Evolutionary conservation across 1,140 invertebrate genomes (phyloP).

Genomic region (Drosophila bifasciata): DNA sequence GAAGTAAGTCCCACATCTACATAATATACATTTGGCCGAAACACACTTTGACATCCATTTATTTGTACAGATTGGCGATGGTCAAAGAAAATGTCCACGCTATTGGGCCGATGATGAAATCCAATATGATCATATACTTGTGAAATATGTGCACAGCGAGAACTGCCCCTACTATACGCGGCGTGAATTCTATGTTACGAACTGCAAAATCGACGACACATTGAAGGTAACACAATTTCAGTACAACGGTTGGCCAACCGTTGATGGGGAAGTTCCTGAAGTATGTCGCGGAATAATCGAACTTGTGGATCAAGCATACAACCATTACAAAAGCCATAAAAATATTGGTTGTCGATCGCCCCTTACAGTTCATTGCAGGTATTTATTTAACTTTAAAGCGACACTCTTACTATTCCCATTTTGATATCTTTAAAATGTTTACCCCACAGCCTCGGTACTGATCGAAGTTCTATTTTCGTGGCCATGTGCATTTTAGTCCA

Average conservation of each 20-base stretch:
- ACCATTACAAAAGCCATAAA: constrained; percentile 84
- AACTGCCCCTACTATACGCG: constrained; percentile 94
- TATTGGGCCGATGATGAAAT: constrained; percentile 97
- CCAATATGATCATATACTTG: constrained; percentile 92
- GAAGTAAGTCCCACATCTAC: constrained; percentile 87
- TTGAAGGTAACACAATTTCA: constrained; percentile 92
- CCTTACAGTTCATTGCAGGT: constrained; percentile 93
- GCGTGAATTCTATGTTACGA: constrained; percentile 92
- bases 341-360: constrained; percentile 86
- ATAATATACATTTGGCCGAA: neutral
- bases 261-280: constrained; percentile 93
- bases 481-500: constrained; percentile 93
- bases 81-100: constrained; percentile 91
- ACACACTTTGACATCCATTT: neutral
- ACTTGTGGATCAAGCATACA: constrained; percentile 89
- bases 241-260: constrained; percentile 95
- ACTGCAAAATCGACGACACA: constrained; percentile 90
- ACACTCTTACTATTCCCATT: neutral
- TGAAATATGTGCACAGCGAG: constrained; percentile 94
- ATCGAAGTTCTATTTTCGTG: constrained; percentile 95
- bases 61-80: constrained; percentile 87
- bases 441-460: constrained; percentile 89
- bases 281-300: constrained; percentile 93
- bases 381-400: constrained; percentile 75
- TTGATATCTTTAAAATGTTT: constrained; percentile 4